Conservation (phyloP, 2,797 vertebrate species). For the Pseudomugil gertrudae region DNA sequence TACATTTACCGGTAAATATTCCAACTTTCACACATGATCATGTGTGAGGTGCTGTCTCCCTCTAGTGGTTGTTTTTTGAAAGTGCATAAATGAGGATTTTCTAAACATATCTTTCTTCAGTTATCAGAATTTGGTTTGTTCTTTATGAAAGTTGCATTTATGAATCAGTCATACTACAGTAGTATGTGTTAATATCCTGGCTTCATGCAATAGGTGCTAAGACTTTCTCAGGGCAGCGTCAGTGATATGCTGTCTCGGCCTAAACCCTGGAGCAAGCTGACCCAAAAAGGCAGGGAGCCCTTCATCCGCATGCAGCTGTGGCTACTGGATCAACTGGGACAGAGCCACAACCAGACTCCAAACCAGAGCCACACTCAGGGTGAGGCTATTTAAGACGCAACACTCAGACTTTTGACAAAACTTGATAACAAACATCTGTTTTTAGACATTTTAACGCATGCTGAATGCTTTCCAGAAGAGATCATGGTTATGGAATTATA, state of each 20-base stretch:
- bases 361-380: slow-evolving; percentile 77
- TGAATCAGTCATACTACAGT: background rate
- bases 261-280: slow-evolving; percentile 98
- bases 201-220: slow-evolving; percentile 87
- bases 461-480: background rate
- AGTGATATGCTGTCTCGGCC: slow-evolving; percentile 98
- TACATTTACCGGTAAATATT: background rate
- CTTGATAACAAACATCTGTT: background rate
- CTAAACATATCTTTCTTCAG: background rate
- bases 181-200: background rate
- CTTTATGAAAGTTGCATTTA: background rate
- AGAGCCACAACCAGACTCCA: slow-evolving; percentile 83
- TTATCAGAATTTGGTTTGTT: background rate
- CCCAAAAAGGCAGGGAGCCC: slow-evolving; percentile 96
- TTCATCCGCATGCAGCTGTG: slow-evolving; percentile 99
- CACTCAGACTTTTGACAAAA: background rate
- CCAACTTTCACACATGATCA: background rate
- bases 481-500: background rate
- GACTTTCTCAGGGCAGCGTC: slow-evolving; percentile 97
- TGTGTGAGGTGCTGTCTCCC: slow-evolving; percentile 60
- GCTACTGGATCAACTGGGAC: slow-evolving; percentile 94
- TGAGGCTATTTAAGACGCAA: slow-evolving; percentile 45
- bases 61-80: slow-evolving; percentile 62
- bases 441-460: background rate
- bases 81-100: slow-evolving; percentile 13